A percentile compares a stretch with the other conserved stretches of the same genome.
These are phyloP conservation scores for Macrosoma leucophasiata DNA, from an alignment of 2,888 invertebrate species.

Conservation along the genomic window DNA sequence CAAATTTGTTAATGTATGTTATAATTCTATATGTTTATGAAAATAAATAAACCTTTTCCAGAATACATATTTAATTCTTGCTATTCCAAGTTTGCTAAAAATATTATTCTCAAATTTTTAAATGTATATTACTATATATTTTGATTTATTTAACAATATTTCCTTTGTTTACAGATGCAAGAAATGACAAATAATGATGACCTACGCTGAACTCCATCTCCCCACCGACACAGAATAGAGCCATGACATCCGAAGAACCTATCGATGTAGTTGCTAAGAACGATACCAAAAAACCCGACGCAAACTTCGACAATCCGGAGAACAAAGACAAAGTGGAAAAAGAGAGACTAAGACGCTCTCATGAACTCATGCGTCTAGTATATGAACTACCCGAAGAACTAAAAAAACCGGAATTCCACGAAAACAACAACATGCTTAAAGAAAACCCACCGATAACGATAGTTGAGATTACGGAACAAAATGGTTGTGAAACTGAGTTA, in stretches of 20 bases:
- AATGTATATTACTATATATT: too few relatives aligned
- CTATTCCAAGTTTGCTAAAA: too few relatives aligned
- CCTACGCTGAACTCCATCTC: conserved; percentile 22
- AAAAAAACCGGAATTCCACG: conserved; percentile 38
- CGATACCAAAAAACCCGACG: conserved; percentile 49
- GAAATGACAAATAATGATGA: too few relatives aligned
- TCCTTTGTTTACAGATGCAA: too few relatives aligned
- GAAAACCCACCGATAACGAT: conserved; percentile 67
- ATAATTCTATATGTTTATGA: too few relatives aligned
- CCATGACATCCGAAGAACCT: conserved; percentile 69
- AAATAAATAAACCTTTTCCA: too few relatives aligned
- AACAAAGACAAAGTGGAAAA: conserved; percentile 42
- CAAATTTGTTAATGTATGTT: too few relatives aligned
- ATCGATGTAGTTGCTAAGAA: conserved; percentile 55
- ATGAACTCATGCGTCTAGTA: conserved; percentile 65
- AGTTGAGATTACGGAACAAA: conserved; percentile 64
- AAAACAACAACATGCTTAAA: conserved; percentile 64
- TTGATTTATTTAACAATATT: too few relatives aligned
- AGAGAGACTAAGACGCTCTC: conserved; percentile 44
- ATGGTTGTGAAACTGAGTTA: conserved; percentile 64
- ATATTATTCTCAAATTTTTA: too few relatives aligned
- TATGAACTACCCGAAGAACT: conserved; percentile 67
- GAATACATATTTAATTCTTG: too few relatives aligned
- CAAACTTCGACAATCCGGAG: conserved; percentile 45
- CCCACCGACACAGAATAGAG: conserved; percentile 35